Evolutionary conservation across 2,113 vertebrate genomes (phyloP).

Genomic region (Bubo bubo): DNA sequence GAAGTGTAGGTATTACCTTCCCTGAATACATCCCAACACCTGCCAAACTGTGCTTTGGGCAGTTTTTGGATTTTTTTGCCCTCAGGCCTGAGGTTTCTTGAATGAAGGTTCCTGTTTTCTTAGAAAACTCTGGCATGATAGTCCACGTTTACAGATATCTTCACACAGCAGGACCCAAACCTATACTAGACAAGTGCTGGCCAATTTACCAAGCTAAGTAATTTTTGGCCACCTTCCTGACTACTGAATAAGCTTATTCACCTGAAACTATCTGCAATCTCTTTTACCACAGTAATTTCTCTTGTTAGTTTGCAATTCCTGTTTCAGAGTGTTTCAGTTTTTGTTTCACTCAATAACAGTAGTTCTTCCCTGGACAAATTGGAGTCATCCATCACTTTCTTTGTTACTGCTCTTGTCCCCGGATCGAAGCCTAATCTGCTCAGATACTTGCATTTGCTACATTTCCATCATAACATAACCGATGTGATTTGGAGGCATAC

Average conservation of each 20-base stretch:
- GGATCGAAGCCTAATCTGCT: background rate
- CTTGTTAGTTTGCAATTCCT: background rate
- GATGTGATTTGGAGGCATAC: background rate
- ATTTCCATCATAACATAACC: background rate
- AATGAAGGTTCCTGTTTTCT: background rate
- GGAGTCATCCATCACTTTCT: background rate
- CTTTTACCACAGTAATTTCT: background rate
- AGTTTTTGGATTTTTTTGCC: background rate
- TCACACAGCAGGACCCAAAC: background rate
- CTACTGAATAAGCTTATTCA: background rate
- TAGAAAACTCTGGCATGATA: background rate
- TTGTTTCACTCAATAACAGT: background rate
- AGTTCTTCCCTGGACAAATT: background rate
- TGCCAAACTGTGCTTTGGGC: background rate
- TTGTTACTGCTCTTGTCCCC: background rate
- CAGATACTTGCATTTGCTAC: background rate
- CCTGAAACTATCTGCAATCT: background rate
- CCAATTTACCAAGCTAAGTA: background rate
- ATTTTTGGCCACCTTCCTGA: background rate
- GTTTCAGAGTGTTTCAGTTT: background rate
- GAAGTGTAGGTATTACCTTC: background rate
- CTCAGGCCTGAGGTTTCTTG: background rate
- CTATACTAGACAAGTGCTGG: background rate
- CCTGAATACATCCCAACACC: background rate
- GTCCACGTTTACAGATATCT: background rate